A percentile compares a stretch with the other conserved stretches of the same genome.
Conservation (phyloP, 2,888 invertebrate genomes). For the Melipona beecheii region DNA sequence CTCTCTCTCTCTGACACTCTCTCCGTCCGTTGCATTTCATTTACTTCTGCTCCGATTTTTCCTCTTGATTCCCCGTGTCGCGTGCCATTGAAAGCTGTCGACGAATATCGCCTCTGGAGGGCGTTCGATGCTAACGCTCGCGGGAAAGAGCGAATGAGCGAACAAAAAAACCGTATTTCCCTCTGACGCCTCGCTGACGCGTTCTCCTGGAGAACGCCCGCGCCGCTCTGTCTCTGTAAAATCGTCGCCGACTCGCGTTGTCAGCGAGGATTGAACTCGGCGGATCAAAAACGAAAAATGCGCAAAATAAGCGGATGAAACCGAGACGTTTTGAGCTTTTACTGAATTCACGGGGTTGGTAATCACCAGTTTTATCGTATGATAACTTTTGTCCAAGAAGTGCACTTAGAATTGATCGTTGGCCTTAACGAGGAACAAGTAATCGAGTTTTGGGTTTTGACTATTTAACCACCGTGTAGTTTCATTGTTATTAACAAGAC, state of each 20-base stretch:
- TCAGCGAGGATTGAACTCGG: neutral
- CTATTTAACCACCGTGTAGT: too few species aligned
- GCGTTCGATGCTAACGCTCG: conserved; percentile 9
- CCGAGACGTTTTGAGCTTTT: too few species aligned
- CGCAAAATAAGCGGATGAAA: neutral
- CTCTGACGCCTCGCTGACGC: neutral
- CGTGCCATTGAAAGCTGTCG: conserved; percentile 51
- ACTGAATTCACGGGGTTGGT: too few species aligned
- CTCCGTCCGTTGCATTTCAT: conserved; percentile 43
- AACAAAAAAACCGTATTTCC: conserved; percentile 22
- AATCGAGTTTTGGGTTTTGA: too few species aligned
- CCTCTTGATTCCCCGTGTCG: conserved; percentile 17
- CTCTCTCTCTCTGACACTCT: neutral
- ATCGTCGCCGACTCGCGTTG: neutral
- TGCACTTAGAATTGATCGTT: too few species aligned
- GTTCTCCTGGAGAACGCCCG: neutral
- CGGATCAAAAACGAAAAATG: neutral
- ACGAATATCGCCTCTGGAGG: conserved; percentile 32
- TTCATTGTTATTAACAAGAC: too few species aligned
- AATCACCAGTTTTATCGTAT: too few species aligned
- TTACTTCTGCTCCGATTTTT: conserved; percentile 38
- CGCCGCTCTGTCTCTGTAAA: neutral
- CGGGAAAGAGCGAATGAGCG: neutral
- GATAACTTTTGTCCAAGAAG: too few species aligned
- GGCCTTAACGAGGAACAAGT: too few species aligned